phyloP scores from a whole-genome alignment of 2,113 vertebrate species.

The Nansenia antarctica region DNA sequence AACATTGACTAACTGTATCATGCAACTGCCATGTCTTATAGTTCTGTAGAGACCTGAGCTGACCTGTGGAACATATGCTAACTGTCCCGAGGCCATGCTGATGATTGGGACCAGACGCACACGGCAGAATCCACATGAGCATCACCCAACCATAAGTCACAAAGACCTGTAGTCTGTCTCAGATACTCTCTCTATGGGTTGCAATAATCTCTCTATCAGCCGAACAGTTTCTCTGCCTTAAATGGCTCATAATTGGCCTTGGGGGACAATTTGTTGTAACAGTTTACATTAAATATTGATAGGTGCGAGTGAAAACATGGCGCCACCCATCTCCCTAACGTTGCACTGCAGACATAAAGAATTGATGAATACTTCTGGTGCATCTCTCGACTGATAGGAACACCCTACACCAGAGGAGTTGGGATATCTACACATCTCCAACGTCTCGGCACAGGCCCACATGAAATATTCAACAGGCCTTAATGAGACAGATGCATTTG shows the following conservation, averaged over 20 bases:
- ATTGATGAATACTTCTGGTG: slow-evolving; percentile 60
- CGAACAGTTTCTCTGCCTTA: slow-evolving; percentile 26
- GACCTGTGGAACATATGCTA: slow-evolving; percentile 33
- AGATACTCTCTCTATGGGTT: slow-evolving; percentile 21
- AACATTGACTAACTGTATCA: neutral
- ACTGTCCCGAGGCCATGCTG: slow-evolving; percentile 5
- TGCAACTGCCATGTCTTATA: slow-evolving; percentile 17
- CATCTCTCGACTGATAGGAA: slow-evolving; percentile 42
- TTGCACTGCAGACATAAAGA: slow-evolving; percentile 64
- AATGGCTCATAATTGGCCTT: slow-evolving; percentile 62
- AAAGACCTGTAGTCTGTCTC: slow-evolving; percentile 4
- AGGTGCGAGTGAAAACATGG: slow-evolving; percentile 53
- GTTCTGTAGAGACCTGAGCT: slow-evolving; percentile 10
- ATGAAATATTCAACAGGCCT: slow-evolving; percentile 70
- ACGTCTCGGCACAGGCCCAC: slow-evolving; percentile 26
- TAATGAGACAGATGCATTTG: slow-evolving; percentile 72
- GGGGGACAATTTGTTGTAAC: slow-evolving; percentile 68
- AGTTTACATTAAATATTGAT: slow-evolving; percentile 74
- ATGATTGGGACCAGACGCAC: neutral
- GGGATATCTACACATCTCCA: slow-evolving; percentile 40
- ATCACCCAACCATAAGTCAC: neutral
- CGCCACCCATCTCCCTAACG: slow-evolving; percentile 39
- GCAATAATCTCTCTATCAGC: slow-evolving; percentile 19
- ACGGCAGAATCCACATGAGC: neutral
- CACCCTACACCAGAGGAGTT: slow-evolving; percentile 16